Conservation (phyloP, 2,888 invertebrate genomes). For the Ormyrus rosae region DNA sequence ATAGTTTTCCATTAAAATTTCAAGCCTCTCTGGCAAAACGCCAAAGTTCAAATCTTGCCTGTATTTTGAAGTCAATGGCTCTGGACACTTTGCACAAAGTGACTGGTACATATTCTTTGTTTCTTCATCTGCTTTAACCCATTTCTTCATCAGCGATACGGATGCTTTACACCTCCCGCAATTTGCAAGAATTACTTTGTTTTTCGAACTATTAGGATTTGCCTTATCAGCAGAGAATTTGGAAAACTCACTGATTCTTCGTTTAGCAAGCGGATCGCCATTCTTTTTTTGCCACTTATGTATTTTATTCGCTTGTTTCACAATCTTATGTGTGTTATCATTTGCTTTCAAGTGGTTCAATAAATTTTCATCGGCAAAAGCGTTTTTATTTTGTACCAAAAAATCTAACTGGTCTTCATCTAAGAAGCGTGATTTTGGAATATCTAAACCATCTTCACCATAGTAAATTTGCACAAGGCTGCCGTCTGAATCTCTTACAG, state of each 20-base stretch:
- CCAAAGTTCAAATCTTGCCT: conserved; percentile 89
- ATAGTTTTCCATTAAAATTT: conserved; percentile 82
- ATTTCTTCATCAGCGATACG: conserved; percentile 81
- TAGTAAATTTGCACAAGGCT: conserved; percentile 93
- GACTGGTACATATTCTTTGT: conserved; percentile 78
- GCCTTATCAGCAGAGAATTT: conserved; percentile 77
- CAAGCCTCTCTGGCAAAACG: conserved; percentile 88
- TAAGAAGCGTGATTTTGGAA: conserved; percentile 91
- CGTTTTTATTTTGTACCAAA: conserved; percentile 87
- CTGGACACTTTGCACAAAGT: conserved; percentile 80
- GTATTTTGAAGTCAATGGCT: conserved; percentile 84
- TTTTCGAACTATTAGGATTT: conserved; percentile 67
- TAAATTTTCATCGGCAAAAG: conserved; percentile 79
- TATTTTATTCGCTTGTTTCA: conserved; percentile 79
- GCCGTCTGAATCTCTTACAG: conserved; percentile 96
- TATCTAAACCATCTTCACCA: conserved; percentile 96
- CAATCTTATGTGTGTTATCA: conserved; percentile 77
- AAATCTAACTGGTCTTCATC: conserved; percentile 86
- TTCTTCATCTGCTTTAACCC: conserved; percentile 81
- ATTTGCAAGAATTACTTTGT: conserved; percentile 71
- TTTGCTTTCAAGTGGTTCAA: conserved; percentile 80
- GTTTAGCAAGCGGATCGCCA: conserved; percentile 76
- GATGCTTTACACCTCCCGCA: conserved; percentile 80
- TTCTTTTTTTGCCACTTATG: conserved; percentile 81
- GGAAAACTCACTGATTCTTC: conserved; percentile 79